These are phyloP conservation scores for Virgularia gustaviana DNA, from an alignment of 92 coral and sea anemone species.

Conservation along the genomic window DNA sequence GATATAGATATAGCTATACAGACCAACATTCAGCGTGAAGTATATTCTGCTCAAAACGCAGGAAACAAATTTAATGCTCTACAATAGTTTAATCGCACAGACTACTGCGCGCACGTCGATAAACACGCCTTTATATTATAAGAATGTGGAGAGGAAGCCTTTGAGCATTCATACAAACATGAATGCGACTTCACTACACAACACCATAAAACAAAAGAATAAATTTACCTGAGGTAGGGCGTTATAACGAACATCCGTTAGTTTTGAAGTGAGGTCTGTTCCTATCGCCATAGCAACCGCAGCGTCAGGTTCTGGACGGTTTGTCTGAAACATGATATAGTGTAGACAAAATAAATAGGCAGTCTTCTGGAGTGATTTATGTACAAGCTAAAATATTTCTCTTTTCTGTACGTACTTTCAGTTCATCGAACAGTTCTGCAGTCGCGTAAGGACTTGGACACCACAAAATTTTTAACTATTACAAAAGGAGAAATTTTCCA, in stretches of 20 bases:
- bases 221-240: slow-evolving; percentile 71
- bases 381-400: background rate
- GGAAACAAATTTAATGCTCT: background rate
- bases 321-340: slow-evolving; percentile 37
- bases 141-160: too few relatives aligned
- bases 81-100: background rate
- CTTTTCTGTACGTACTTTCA: slow-evolving; percentile 59
- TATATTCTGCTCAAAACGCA: background rate
- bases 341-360: background rate
- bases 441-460: slow-evolving; percentile 98
- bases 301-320: slow-evolving; percentile 72
- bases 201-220: too few relatives aligned
- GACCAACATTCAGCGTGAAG: background rate
- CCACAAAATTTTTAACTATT: slow-evolving; percentile 83
- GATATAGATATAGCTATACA: too few relatives aligned
- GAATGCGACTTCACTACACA: too few relatives aligned
- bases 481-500: background rate
- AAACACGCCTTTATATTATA: too few relatives aligned
- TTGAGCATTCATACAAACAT: too few relatives aligned
- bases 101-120: too few relatives aligned
- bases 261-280: slow-evolving; percentile 55
- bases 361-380: background rate
- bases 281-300: slow-evolving; percentile 70
- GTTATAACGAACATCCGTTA: slow-evolving; percentile 59
- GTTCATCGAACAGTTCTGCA: slow-evolving; percentile 88